phyloP scores from a whole-genome alignment of 2,797 vertebrate genomes.

The Erethizon dorsatum region DNA sequence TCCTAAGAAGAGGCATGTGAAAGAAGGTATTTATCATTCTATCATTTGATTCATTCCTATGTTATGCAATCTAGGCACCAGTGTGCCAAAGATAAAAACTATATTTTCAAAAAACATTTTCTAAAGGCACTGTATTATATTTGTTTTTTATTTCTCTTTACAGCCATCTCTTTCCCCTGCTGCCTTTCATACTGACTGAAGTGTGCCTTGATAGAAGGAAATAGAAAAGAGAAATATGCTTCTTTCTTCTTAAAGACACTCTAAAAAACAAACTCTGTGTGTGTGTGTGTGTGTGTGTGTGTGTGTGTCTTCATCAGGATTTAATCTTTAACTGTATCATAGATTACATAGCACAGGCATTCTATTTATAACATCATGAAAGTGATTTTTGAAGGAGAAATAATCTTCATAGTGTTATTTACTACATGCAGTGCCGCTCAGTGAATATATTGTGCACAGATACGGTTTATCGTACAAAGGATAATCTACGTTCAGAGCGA shows the following conservation, averaged over 20 bases:
- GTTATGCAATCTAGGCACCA: background rate
- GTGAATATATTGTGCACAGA: constrained; percentile 66
- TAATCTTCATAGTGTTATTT: constrained; percentile 70
- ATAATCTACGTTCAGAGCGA: constrained; percentile 55
- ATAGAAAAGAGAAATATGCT: constrained; percentile 21
- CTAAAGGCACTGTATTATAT: background rate
- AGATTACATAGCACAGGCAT: constrained; percentile 37
- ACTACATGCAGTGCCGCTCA: background rate
- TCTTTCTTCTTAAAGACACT: background rate
- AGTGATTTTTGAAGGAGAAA: constrained; percentile 73
- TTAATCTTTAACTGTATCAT: constrained; percentile 33
- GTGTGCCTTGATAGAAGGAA: background rate
- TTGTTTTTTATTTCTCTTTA: background rate
- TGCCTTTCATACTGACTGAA: background rate
- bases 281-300: background rate
- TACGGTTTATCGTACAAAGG: constrained; percentile 50
- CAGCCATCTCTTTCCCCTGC: background rate
- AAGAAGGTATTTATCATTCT: background rate
- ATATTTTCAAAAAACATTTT: background rate
- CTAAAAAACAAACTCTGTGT: background rate
- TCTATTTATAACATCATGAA: constrained; percentile 61
- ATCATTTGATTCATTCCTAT: background rate
- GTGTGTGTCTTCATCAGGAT: background rate
- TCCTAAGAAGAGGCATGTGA: background rate
- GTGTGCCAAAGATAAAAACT: background rate